phyloP scores from a whole-genome alignment of 1,140 invertebrate species.

The Platorchestia sp. region DNA sequence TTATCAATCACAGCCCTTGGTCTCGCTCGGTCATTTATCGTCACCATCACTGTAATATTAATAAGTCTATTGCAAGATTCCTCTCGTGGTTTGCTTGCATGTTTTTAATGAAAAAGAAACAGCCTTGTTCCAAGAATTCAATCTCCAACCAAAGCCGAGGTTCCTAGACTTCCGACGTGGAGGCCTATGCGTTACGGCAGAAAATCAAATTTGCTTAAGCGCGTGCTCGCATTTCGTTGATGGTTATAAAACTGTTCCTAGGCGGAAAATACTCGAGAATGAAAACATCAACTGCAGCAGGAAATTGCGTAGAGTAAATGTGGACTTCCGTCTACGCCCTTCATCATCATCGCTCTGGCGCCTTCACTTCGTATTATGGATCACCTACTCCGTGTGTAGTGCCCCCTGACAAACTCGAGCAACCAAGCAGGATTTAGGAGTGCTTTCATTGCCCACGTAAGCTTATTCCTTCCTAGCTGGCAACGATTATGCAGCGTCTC shows the following conservation, averaged over 20 bases:
- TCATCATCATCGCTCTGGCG: conserved; percentile 28
- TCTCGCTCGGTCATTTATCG: too few species aligned
- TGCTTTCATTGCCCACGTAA: neutral
- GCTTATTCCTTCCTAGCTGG: neutral
- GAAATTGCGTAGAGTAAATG: conserved; percentile 20
- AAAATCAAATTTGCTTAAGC: neutral
- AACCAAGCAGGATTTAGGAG: neutral
- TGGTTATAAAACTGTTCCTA: neutral
- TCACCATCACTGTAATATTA: too few species aligned
- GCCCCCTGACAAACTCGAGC: neutral
- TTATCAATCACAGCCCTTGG: too few species aligned
- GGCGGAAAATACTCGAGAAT: neutral
- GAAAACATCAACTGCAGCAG: neutral
- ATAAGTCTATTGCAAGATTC: neutral
- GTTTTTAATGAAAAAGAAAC: neutral
- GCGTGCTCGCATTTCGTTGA: neutral
- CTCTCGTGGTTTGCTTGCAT: neutral
- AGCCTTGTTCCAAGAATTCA: neutral
- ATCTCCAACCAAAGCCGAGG: neutral
- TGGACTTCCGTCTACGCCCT: conserved; percentile 27
- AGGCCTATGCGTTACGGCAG: neutral
- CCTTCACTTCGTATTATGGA: conserved; percentile 33
- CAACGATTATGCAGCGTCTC: neutral
- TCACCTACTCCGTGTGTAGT: neutral
- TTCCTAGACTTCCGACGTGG: too few species aligned